phyloP scores from a whole-genome alignment of 2,888 invertebrate species.

The Seira ritae region DNA sequence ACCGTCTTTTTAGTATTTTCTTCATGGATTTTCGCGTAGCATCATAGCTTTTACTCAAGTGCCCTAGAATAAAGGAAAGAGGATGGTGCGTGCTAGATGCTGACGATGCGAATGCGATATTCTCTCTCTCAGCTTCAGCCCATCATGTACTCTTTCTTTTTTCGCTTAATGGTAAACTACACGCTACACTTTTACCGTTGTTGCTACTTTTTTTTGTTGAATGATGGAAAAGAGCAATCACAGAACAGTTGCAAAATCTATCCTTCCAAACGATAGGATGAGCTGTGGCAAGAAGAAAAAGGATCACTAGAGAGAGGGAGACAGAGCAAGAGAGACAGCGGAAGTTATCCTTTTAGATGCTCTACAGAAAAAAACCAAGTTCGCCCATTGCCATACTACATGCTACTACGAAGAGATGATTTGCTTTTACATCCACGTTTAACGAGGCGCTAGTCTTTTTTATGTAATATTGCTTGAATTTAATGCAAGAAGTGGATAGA shows the following conservation, averaged over 20 bases:
- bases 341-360: slow-evolving; percentile 45
- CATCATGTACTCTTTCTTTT: no score
- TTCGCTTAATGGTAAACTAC: background rate
- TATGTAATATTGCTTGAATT: no score
- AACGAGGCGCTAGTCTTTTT: no score
- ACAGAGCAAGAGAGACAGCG: slow-evolving; percentile 46
- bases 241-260: slow-evolving; percentile 51
- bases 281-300: background rate
- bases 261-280: slow-evolving; percentile 8
- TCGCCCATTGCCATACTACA: slow-evolving; percentile 38
- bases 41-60: slow-evolving; percentile 7
- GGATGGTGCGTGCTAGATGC: slow-evolving; percentile 20
- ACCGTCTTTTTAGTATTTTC: background rate
- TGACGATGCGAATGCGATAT: slow-evolving; percentile 30
- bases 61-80: slow-evolving; percentile 30
- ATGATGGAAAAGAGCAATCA: slow-evolving; percentile 32
- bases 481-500: no score
- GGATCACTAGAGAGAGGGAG: slow-evolving; percentile 25
- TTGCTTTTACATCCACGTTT: no score
- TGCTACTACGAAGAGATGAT: no score
- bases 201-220: slow-evolving; percentile 33
- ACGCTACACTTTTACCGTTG: slow-evolving; percentile 27
- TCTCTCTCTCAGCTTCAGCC: background rate
- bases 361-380: slow-evolving; percentile 29
- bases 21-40: slow-evolving; percentile 10